Base-by-base conservation (phyloP, 2,888 invertebrate genomes). In the Meta bourneti region DNA sequence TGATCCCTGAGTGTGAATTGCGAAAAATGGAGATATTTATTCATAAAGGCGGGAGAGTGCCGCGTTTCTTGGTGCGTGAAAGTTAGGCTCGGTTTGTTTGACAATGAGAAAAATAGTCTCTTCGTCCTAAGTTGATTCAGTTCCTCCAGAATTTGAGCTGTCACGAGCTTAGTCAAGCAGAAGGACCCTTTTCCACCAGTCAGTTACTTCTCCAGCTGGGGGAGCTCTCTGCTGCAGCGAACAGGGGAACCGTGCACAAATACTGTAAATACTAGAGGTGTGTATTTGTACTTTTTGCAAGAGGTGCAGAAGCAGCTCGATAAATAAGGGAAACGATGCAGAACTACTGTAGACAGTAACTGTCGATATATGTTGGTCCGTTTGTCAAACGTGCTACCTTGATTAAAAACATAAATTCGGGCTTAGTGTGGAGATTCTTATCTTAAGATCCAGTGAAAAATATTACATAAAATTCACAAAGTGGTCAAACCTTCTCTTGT, bases 1-100 rank as follows among this genome's bases (percentile, higher is more conserved):
- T 74, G 83, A 74, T 84, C 49, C 13, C 16, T 54, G 49, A 78
- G 78, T 70, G 69, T 51, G 77, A 69, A 86, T 86, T 69, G 77
- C 61, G 54, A 74, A 88, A 80, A 81, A 88, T 72, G 72, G 72
- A 72, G 88, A 88, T 88, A 79, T 88, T 88, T 88, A 88, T 81
- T 88, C 80, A 86, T 78, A 86, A 86, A 81, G 81, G 74, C 80
- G 71, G 16, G 49, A 78, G 52, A 88, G 81, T 81, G 74, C 61
- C 74, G 72, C 74, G 74, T 74, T 72, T 81, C 48, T 75, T 88
- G 88, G 74, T 88, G 88, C 88, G 81, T 80, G 72, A 79, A 88
- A 88, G 70, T 80, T 81, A 80, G 74, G 52, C 54, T 80, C 74
- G 74, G 88, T 80, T 80, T 81, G 80, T 81, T 88, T 86, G 86